phyloP scores from a whole-genome alignment of 2,888 invertebrate species.

The Leptinotarsa juncta region DNA sequence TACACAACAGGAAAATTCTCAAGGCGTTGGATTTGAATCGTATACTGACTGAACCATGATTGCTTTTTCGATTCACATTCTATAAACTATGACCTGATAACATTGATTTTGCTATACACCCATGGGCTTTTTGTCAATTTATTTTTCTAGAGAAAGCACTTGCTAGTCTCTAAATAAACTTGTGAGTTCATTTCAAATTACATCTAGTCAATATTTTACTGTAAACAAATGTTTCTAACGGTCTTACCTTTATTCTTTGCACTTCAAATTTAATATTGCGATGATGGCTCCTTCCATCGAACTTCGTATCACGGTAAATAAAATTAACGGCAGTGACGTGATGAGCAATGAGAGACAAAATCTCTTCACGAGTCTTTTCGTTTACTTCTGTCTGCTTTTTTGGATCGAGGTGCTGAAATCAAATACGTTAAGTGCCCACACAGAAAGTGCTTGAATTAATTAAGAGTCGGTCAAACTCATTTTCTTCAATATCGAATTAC shows the following conservation, averaged over 20 bases:
- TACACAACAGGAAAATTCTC: no score
- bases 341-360: slow-evolving; percentile 95
- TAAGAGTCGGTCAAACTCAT: slow-evolving; percentile 12
- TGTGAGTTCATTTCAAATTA: no score
- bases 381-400: slow-evolving; percentile 77
- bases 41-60: no score
- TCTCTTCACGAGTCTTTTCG: slow-evolving; percentile 96
- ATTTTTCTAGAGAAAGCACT: no score
- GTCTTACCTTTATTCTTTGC: slow-evolving; percentile 80
- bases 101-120: no score
- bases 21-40: no score
- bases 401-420: slow-evolving; percentile 77
- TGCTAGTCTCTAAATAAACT: no score
- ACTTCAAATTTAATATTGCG: slow-evolving; percentile 97
- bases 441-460: slow-evolving; percentile 1
- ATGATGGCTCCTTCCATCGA: slow-evolving; percentile 90
- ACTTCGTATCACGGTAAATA: slow-evolving; percentile 94
- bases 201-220: neutral
- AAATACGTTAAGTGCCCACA: slow-evolving; percentile 13
- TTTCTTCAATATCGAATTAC: slow-evolving; percentile 9
- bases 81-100: no score
- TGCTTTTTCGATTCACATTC: no score
- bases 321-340: slow-evolving; percentile 99
- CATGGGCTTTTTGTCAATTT: no score
- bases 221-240: no score